Base-by-base conservation (phyloP, 2,888 invertebrate genomes). In the Strigamia maritima region DNA sequence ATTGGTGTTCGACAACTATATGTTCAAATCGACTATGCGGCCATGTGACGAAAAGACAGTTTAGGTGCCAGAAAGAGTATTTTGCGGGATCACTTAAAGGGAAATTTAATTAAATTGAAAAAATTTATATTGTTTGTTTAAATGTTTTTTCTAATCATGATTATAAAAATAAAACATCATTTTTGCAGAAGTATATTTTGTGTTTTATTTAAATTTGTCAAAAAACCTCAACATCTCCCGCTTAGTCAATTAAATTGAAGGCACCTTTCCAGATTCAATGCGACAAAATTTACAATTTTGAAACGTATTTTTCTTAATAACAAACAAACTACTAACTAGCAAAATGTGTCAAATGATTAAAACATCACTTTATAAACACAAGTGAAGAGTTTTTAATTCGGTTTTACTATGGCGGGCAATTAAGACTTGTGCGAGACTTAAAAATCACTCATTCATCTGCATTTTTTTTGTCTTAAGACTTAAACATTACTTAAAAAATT, bases 1-100 rank as follows among this genome's bases (percentile, higher is more conserved):
- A 92, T 92, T 75, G 97, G 97, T 54, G 94, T 98, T 2, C 91
- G 93, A 85, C 95, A 97, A 85, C 88, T 98, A 40, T 94, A 94
- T 83, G 93, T 98, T 80, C 98, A 98, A 86, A 89, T 98, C 82
- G 98, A 98, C 87, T 95, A 94, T 86, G 93, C 94, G 82, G 90
- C 92, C 54, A 91, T 91, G 90, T 92, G 83, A 83, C 22, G 24
- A 22, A 70, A 24, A 19, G n/a, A 70, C 79, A 4, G 7, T 49
- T 44, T 44, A 26, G 76, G 26, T 26, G 38, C 26, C 76, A 19
- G 22, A 10, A 26, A 2, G 19, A 38, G n/a, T 35, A 75, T 75
- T 75, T 19, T 19, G 22, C 19, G 60, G 60, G 60, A 38, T 22
- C 40, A 40, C 6, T 38, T 28, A 28, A 75, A 6, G 75, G 75